Base-by-base conservation (phyloP, 1,140 invertebrate genomes). In the Aphidius ervi region DNA sequence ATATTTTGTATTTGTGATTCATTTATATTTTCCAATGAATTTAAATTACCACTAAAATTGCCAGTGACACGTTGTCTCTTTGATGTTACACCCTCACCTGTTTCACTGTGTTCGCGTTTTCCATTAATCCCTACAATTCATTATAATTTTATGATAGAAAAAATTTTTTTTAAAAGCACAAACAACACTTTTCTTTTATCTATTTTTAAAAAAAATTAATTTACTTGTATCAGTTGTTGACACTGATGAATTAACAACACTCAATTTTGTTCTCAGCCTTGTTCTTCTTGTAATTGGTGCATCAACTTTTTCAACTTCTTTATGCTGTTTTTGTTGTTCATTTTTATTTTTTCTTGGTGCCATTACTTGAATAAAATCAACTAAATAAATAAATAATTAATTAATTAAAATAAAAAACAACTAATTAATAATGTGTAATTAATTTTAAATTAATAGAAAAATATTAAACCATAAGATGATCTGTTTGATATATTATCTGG, bases 391-490 rank as follows among this genome's bases (percentile, higher is more conserved):
- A 42, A 54, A n/a, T 8, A 43, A 43, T 3, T 3, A 10, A 8
- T 16, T 16, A 16, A 1, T 16, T 16, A 8, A 7, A 43, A 7
- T 3, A 43, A 10, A 43, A 9, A 50, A 37, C 5, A 9, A 39
- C 10, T n/a, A n/a, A 42, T 47, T 31, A 46, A 10, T 43, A 42
- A 52, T 8, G 2, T 7, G 9, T 2, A 8, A 23, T 4, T 39
- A 43, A 39, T n/a, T 49, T 5, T 5, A 56, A 16, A 47, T 1
- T 23, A 0, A 55, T 8, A n/a, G n/a, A 39, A 7, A 6, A 20
- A 20, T 41, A 53, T 47, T 23, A 58, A 67, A 77, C 75, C 69
- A 65, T 70, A 65, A 3, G 68, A 76, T 6, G 74, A 77, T 59
- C 63, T 65, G 43, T 67, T 68, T 5, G 75, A 75, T 10, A 71